Conservation (phyloP, 2,113 vertebrate genomes). For the Pandion haliaetus region DNA sequence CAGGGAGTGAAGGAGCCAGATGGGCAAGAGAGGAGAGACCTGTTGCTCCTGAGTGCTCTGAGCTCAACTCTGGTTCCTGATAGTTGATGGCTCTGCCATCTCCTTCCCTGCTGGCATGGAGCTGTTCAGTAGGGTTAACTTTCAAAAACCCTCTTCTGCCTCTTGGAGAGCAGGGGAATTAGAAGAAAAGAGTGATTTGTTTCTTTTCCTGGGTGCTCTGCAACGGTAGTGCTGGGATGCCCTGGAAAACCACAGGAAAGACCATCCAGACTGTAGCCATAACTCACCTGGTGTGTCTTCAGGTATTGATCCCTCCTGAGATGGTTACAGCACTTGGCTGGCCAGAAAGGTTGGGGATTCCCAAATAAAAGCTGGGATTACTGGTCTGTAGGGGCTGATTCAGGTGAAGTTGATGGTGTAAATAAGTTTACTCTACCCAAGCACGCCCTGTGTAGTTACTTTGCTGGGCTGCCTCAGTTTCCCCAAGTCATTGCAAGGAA, state of each 20-base stretch:
- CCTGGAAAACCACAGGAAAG: neutral
- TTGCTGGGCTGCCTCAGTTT: neutral
- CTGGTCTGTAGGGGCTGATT: neutral
- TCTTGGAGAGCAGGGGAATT: neutral
- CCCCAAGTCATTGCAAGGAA: neutral
- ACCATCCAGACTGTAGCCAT: neutral
- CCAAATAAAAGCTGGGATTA: neutral
- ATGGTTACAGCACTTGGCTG: neutral
- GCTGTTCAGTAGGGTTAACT: neutral
- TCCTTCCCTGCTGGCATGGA: neutral
- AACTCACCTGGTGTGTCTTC: neutral
- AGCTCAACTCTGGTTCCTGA: neutral
- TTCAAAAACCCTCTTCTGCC: neutral
- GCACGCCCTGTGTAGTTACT: neutral
- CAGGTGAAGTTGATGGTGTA: neutral
- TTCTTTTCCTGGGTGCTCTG: neutral
- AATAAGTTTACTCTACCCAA: neutral
- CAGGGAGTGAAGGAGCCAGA: neutral
- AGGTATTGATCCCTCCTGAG: neutral
- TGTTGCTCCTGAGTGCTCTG: neutral
- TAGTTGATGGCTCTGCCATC: neutral
- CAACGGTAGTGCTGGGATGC: fast-evolving
- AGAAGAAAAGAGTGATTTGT: neutral
- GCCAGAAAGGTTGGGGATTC: neutral
- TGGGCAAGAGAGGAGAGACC: neutral